Conservation (phyloP, 2,888 invertebrate species). For the Volucella inanis region DNA sequence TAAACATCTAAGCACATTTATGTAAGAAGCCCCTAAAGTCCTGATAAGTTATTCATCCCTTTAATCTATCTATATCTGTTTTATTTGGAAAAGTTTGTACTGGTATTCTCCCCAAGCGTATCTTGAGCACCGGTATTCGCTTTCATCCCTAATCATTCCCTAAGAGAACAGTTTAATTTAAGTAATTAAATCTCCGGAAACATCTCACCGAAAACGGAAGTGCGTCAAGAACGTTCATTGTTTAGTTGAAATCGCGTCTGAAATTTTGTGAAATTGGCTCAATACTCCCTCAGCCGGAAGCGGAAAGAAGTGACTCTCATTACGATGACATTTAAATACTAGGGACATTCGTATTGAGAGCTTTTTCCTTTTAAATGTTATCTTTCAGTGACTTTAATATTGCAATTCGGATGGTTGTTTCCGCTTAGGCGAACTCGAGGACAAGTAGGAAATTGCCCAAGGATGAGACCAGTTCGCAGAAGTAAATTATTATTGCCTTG, state of each 20-base stretch:
- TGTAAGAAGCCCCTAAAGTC: neutral
- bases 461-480: neutral
- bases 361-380: neutral
- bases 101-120: neutral
- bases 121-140: neutral
- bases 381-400: slow-evolving; percentile 9
- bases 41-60: slow-evolving; percentile 21
- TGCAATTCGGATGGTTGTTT: neutral
- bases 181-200: neutral
- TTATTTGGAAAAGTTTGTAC: neutral
- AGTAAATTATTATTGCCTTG: neutral
- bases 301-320: neutral
- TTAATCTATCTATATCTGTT: slow-evolving; percentile 1
- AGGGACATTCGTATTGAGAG: neutral
- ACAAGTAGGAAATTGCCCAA: neutral
- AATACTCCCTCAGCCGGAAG: neutral
- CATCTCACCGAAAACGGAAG: neutral
- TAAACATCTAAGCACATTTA: slow-evolving; percentile 3
- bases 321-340: neutral
- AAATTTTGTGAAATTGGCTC: neutral
- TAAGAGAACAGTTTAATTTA: neutral
- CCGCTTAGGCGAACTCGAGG: neutral
- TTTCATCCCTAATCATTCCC: neutral
- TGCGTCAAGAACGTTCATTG: neutral
- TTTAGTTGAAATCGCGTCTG: slow-evolving; percentile 9